Base-by-base conservation (phyloP, 1,140 invertebrate genomes). In the Aphelinus certus region DNA sequence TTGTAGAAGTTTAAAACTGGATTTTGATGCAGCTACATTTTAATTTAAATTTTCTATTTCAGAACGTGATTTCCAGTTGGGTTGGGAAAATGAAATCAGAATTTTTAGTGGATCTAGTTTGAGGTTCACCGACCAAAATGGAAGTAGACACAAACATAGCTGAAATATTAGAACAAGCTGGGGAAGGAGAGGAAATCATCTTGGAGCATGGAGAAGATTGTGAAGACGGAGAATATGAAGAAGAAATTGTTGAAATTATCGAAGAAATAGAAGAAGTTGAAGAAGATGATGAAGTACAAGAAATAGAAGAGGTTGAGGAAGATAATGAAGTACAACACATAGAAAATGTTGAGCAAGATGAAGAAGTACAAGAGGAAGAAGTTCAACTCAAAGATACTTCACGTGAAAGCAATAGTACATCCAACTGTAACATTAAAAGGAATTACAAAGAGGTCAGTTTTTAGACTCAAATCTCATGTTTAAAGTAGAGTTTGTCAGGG, bases 211-310 rank as follows among this genome's bases (percentile, higher is more conserved):
- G 85, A 71, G 78, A 63, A 10, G 78, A 66, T 0, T 80, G 78
- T 3, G 77, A 79, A 6, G 83, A 83, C 10, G 79, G 80, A 53
- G 85, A 86, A 55, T 84, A 85, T 45, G 78, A 79, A 56, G 78
- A 80, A 56, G 78, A 80, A 65, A 82, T 82, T 70, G 78, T 82
- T 62, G 81, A 83, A 80, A 84, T 85, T 73, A 83, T 86, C 2
- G 85, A 86, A 65, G 84, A 85, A 68, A 81, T 84, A 7, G 83
- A 84, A 71, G 78, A 76, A 9, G 75, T 72, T 1, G 81, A 79
- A 2, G 83, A 83, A 42, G 76, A 79, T 58, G 82, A 84, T 42
- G 80, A 81, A 42, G 78, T 77, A 46, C 70, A 78, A 48, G 73
- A 77, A 56, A 77, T 81, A 62, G 80, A 81, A 79, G 57, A 73